Percentiles rank a stretch among this genome's conserved stretches.
Conservation (phyloP, 1,140 invertebrate genomes). For the Phocides pigmalion region DNA sequence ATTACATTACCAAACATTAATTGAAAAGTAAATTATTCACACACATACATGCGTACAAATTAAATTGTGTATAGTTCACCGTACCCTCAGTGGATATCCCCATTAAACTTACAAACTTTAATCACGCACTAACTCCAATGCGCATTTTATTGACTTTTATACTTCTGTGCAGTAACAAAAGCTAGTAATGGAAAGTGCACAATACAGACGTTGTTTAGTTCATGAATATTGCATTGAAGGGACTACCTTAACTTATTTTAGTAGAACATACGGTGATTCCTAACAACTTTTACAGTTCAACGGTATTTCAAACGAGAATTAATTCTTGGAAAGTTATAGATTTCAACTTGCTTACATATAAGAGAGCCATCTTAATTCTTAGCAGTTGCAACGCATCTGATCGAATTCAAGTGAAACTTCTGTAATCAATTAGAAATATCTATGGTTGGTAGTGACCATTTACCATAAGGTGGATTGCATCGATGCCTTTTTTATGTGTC, state of each 20-base stretch:
- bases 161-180: neutral
- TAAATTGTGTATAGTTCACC: neutral
- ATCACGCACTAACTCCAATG: neutral
- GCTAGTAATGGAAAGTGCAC: neutral
- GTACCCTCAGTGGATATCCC: neutral
- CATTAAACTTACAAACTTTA: neutral
- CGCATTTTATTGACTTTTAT: neutral
- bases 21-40: slow-evolving; percentile 8
- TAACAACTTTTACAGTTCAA: neutral
- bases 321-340: too few relatives aligned
- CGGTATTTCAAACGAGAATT: neutral
- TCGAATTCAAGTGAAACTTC: too few relatives aligned
- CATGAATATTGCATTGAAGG: neutral
- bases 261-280: neutral
- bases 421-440: too few relatives aligned
- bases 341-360: too few relatives aligned
- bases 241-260: neutral
- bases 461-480: too few relatives aligned
- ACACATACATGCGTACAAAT: neutral
- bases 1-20: neutral
- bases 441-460: too few relatives aligned
- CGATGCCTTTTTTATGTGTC: too few relatives aligned
- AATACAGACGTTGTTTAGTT: neutral
- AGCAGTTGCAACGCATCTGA: too few relatives aligned
- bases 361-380: too few relatives aligned